Percentiles rank a stretch among this genome's conserved stretches.
Evolutionary conservation across 1,140 invertebrate genomes (phyloP).

Genomic region (Metopolophium dirhodum): DNA sequence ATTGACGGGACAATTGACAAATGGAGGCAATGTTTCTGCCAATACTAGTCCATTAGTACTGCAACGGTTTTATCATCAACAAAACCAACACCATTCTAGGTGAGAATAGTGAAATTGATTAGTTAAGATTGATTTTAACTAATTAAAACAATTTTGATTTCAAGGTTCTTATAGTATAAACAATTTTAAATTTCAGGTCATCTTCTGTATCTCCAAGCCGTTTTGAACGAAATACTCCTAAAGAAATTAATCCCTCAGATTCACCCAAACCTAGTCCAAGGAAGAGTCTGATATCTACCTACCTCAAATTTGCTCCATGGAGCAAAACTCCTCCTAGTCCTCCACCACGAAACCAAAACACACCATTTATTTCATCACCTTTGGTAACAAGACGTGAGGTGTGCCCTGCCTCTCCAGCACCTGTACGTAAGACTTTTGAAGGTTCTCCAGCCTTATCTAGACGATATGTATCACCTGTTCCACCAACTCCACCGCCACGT

Average conservation of each 20-base stretch:
- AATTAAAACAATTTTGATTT: constrained; percentile 11
- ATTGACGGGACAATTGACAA: constrained; percentile 52
- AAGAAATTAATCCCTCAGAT: constrained; percentile 75
- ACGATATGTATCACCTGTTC: constrained; percentile 72
- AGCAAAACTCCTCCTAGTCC: constrained; percentile 68
- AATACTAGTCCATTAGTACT: constrained; percentile 72
- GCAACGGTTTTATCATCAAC: constrained; percentile 71
- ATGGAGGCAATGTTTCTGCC: constrained; percentile 60
- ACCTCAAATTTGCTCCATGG: constrained; percentile 58
- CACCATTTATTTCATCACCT: constrained; percentile 66
- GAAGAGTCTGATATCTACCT: constrained; percentile 61
- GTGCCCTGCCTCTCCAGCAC: constrained; percentile 62
- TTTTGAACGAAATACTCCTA: constrained; percentile 63
- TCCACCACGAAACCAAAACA: constrained; percentile 70
- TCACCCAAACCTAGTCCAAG: constrained; percentile 72
- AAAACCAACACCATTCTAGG: constrained; percentile 64
- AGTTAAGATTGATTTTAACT: not conserved
- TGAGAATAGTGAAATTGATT: not conserved
- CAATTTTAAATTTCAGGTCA: constrained; percentile 57
- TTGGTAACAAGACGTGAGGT: constrained; percentile 69
- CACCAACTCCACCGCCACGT: constrained; percentile 70
- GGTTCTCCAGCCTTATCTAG: constrained; percentile 68
- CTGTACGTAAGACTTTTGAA: constrained; percentile 60
- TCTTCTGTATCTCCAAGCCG: constrained; percentile 61
- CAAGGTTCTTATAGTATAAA: not conserved